A percentile compares a stretch with the other conserved stretches of the same genome.
Evolutionary conservation across 2,888 invertebrate genomes (phyloP).

Genomic region (Eupithecia abbreviata): DNA sequence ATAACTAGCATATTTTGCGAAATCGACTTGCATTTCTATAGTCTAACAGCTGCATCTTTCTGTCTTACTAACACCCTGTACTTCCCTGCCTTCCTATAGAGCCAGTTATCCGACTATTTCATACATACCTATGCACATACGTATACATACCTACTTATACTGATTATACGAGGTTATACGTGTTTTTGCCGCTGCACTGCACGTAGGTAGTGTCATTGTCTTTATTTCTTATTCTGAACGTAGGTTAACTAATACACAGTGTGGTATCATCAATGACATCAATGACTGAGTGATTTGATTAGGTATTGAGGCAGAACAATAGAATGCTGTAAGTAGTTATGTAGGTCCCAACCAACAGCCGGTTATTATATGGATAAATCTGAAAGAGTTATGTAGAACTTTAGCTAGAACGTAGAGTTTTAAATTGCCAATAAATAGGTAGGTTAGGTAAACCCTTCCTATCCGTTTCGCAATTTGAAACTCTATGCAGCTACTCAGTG

Average conservation of each 20-base stretch:
- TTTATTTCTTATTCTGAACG: background rate
- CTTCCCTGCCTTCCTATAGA: conserved; percentile 24
- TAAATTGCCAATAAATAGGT: no score
- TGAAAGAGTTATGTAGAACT: no score
- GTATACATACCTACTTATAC: no score
- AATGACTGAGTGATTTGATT: background rate
- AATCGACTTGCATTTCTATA: no score
- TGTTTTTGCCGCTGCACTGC: background rate
- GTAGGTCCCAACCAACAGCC: background rate
- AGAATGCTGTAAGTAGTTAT: background rate
- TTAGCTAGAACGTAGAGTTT: no score
- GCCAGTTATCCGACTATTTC: conserved; percentile 2
- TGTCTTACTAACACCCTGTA: no score
- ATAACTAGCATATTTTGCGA: no score
- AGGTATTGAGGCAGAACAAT: background rate
- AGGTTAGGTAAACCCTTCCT: no score
- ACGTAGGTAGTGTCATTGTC: background rate
- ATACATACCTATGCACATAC: background rate
- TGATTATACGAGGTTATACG: background rate
- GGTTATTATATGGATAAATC: no score
- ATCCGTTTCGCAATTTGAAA: no score
- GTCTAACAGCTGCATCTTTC: no score
- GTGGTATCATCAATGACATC: background rate
- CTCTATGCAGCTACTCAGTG: no score
- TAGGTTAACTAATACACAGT: background rate